These are phyloP conservation scores for Hecatera dysodea DNA, from an alignment of 2,888 invertebrate species.

Conservation along the genomic window DNA sequence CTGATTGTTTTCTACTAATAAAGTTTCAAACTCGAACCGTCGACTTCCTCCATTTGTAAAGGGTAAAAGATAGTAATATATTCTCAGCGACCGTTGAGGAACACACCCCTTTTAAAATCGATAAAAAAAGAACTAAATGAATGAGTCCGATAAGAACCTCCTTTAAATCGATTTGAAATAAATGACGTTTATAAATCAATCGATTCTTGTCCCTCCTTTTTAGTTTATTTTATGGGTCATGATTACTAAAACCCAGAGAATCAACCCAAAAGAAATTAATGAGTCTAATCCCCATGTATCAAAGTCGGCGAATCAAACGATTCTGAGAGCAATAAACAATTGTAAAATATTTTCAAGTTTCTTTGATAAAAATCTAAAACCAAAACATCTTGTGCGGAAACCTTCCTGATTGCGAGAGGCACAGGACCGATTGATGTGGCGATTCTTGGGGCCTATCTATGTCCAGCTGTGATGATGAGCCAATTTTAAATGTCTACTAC, in stretches of 20 bases:
- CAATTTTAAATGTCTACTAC: too few species aligned
- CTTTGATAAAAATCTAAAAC: too few species aligned
- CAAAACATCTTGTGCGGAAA: too few species aligned
- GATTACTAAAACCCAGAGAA: slow-evolving; percentile 37
- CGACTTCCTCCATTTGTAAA: slow-evolving; percentile 45
- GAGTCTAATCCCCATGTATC: slow-evolving; percentile 20
- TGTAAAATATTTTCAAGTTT: neutral
- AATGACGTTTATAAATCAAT: slow-evolving; percentile 55
- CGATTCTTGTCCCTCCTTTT: slow-evolving; percentile 46
- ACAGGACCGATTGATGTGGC: too few species aligned
- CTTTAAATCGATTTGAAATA: slow-evolving; percentile 53
- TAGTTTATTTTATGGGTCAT: slow-evolving; percentile 39
- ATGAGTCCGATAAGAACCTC: slow-evolving; percentile 53
- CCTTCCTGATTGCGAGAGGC: too few species aligned
- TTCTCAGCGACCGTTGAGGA: slow-evolving; percentile 32
- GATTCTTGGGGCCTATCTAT: too few species aligned
- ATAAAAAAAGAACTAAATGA: slow-evolving; percentile 59
- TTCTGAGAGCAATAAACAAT: neutral
- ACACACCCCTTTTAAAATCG: slow-evolving; percentile 61
- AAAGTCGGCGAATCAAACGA: slow-evolving; percentile 13
- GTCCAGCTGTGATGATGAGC: too few species aligned
- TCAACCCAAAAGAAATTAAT: slow-evolving; percentile 40
- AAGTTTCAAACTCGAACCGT: slow-evolving; percentile 34
- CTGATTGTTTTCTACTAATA: slow-evolving; percentile 46
- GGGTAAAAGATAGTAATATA: slow-evolving; percentile 46